Percentiles rank a stretch among this genome's conserved stretches.
Conservation (phyloP, 2,797 vertebrate genomes). For the Chiloscyllium punctatum region DNA sequence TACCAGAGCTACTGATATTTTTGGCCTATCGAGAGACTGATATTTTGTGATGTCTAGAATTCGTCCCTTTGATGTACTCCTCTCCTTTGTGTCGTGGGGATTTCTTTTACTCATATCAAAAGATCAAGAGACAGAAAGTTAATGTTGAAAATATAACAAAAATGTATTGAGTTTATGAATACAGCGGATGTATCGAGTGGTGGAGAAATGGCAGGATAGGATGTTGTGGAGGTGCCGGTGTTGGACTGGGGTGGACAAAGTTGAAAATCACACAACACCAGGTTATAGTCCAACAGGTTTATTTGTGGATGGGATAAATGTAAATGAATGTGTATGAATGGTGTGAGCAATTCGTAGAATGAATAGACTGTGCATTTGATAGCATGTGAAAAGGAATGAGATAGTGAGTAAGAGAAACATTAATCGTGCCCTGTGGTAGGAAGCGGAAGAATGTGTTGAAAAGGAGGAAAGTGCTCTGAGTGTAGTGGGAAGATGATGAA, state of each 20-base stretch:
- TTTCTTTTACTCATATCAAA: neutral
- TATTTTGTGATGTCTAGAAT: neutral
- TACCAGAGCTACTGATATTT: neutral
- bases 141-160: neutral
- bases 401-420: neutral
- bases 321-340: neutral
- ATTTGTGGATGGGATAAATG: neutral
- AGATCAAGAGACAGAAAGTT: neutral
- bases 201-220: neutral
- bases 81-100: neutral
- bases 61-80: neutral
- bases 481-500: neutral
- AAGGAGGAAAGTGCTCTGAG: neutral
- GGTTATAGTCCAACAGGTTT: too few relatives aligned
- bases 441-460: neutral
- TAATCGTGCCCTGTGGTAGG: neutral
- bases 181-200: neutral
- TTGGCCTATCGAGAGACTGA: neutral
- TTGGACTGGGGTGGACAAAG: too few relatives aligned
- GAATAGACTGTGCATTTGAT: neutral
- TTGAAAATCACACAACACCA: too few relatives aligned
- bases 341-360: neutral
- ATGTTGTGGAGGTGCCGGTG: too few relatives aligned
- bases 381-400: neutral
- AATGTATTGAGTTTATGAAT: neutral